Base-by-base conservation (phyloP, 92 coral and sea anemone species). In the Ricordea florida region DNA sequence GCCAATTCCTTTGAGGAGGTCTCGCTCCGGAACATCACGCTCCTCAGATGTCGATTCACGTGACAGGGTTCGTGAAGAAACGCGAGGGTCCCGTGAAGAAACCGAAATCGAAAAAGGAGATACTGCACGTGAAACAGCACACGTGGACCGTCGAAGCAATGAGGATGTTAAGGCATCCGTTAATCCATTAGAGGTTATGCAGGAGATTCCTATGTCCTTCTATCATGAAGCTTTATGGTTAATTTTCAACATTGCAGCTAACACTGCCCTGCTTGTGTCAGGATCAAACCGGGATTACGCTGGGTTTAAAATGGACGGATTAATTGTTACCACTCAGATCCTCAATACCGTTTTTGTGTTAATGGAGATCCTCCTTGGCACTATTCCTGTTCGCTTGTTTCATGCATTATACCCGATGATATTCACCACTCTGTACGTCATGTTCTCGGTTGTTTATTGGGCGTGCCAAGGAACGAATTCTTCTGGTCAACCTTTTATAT, bases 381-480 rank as follows among this genome's bases (percentile, higher is more conserved):
- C 88, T 17, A 75, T 91, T 6, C 98, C 98, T 0, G 87, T 94
- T 0, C 83, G 93, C 3, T 21, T 94, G 15, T 65, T 74, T 42
- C 98, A 94, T 47, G 80, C 83, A 3, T 28, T 94, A 22, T 85
- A 94, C 61, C 86, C 88, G n/a, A 79, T 94, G 62, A 34, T 86
- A 10, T 80, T 91, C 59, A 80, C 70, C 30, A 47, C 72, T 16
- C 38, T 70, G 6, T 94, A 94, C 36, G 41, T 81, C 10, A 73
- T 84, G 30, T 87, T 92, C 20, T 62, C 75, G 24, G 93, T 92
- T 28, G 57, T 94, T 18, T 92, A 85, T 37, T 94, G 97, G 97
- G 96, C 97, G 9, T 21, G 80, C 10, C 66, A 79, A 0, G 91
- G 93, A 4, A 44, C 59, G 16, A 80, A 85, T 46, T 43, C 68